phyloP scores from a whole-genome alignment of 2,113 vertebrate genomes.

The Anarrhichthys ocellatus region DNA sequence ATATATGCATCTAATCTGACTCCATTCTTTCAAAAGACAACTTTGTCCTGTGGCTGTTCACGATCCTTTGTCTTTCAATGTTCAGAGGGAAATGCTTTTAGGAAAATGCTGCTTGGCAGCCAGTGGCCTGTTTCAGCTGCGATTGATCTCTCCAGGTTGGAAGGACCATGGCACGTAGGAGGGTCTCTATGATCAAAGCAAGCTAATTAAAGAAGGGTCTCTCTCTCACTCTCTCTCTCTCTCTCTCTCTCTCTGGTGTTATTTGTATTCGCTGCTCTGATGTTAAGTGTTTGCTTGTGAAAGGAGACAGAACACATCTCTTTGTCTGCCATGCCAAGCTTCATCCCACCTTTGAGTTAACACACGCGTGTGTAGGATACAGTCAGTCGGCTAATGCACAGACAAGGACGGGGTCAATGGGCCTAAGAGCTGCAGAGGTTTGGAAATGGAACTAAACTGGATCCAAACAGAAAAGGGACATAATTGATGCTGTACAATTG shows the following conservation, averaged over 20 bases:
- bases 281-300: constrained; percentile 81
- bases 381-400: constrained; percentile 46
- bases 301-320: constrained; percentile 74
- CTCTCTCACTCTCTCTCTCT: constrained; percentile 49
- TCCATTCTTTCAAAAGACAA: constrained; percentile 56
- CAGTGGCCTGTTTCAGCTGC: constrained; percentile 49
- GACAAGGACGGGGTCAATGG: constrained; percentile 19
- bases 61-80: constrained; percentile 56
- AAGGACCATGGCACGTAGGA: constrained; percentile 52
- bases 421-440: constrained; percentile 13
- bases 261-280: constrained; percentile 81
- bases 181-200: constrained; percentile 81
- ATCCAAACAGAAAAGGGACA: constrained; percentile 16
- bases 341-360: constrained; percentile 65
- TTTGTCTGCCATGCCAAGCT: constrained; percentile 69
- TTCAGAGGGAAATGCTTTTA: constrained; percentile 78
- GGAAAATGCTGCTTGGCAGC: constrained; percentile 67
- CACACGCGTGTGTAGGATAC: constrained; percentile 8
- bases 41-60: constrained; percentile 59
- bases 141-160: constrained; percentile 77
- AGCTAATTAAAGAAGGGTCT: constrained; percentile 77
- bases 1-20: constrained; percentile 35
- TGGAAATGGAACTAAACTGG: not conserved
- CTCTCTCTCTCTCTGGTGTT: constrained; percentile 61
- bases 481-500: not conserved